These are phyloP conservation scores for Euphydryas editha DNA, from an alignment of 2,888 invertebrate species.

Conservation along the genomic window DNA sequence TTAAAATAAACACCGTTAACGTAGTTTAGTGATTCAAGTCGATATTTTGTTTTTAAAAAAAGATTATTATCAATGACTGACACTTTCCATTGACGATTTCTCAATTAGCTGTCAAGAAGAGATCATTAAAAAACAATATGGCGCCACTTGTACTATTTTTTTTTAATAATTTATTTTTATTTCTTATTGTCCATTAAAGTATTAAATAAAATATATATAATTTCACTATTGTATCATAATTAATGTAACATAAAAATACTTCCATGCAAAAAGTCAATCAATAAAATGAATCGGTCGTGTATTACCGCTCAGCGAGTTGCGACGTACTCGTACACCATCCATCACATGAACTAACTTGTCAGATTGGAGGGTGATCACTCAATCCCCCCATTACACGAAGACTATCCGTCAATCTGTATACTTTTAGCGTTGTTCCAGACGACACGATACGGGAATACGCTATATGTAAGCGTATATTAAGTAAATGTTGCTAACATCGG, in stretches of 20 bases:
- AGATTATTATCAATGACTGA: no score
- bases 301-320: constrained; percentile 44
- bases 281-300: constrained; percentile 57
- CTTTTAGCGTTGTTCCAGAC: constrained; percentile 47
- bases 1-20: no score
- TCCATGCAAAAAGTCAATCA: constrained; percentile 61
- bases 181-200: no score
- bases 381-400: constrained; percentile 73
- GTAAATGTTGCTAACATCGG: not conserved
- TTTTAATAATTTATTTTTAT: no score
- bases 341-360: constrained; percentile 80
- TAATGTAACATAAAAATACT: constrained; percentile 27
- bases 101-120: no score
- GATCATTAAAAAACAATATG: no score
- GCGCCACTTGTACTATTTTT: no score
- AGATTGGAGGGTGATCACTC: constrained; percentile 80
- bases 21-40: no score
- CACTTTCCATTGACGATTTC: no score
- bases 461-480: not conserved
- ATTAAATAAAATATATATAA: not conserved
- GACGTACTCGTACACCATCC: constrained; percentile 57
- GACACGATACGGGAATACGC: constrained; percentile 36
- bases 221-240: constrained; percentile 2
- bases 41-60: no score
- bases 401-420: constrained; percentile 72